Evolutionary conservation across 2,888 invertebrate species (phyloP).

Genomic region (Candidula unifasciata): DNA sequence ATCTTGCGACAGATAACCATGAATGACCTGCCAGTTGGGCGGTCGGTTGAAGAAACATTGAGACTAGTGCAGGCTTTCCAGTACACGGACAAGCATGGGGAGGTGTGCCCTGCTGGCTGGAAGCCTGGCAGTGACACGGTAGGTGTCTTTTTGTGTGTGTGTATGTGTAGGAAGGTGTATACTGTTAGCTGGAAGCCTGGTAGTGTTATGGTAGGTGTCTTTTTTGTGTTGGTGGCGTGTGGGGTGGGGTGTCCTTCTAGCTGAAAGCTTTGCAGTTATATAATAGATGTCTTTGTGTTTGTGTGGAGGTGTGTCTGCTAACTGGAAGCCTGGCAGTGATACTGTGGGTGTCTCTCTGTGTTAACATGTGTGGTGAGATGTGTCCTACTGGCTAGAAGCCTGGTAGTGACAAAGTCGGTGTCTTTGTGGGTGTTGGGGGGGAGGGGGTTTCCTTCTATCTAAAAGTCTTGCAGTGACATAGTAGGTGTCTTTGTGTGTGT

Average conservation of each 20-base stretch:
- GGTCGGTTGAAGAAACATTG: constrained; percentile 95
- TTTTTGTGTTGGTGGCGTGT: not conserved
- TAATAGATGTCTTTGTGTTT: not conserved
- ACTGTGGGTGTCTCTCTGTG: too few species aligned
- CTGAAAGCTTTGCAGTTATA: not conserved
- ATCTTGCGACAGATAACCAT: constrained; percentile 94
- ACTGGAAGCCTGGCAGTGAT: too few species aligned
- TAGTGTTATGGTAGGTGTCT: not conserved
- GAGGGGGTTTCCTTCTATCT: too few species aligned
- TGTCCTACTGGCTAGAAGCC: too few species aligned
- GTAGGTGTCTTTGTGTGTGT: too few species aligned
- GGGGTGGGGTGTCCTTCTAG: not conserved
- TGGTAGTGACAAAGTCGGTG: too few species aligned
- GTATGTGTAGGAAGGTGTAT: not conserved
- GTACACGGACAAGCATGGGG: constrained; percentile 83
- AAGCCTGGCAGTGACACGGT: constrained; percentile 95
- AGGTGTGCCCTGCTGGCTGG: constrained; percentile 96
- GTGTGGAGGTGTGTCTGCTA: not conserved
- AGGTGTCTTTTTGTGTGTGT: constrained; percentile 65
- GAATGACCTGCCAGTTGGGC: constrained; percentile 90
- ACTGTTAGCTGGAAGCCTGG: too few species aligned
- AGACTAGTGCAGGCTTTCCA: constrained; percentile 96
- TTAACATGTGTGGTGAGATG: too few species aligned
- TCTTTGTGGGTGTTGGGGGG: too few species aligned
- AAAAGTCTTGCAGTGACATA: too few species aligned